phyloP scores from a whole-genome alignment of 1,140 invertebrate genomes.

The honey bee (Apis mellifera) region DNA sequence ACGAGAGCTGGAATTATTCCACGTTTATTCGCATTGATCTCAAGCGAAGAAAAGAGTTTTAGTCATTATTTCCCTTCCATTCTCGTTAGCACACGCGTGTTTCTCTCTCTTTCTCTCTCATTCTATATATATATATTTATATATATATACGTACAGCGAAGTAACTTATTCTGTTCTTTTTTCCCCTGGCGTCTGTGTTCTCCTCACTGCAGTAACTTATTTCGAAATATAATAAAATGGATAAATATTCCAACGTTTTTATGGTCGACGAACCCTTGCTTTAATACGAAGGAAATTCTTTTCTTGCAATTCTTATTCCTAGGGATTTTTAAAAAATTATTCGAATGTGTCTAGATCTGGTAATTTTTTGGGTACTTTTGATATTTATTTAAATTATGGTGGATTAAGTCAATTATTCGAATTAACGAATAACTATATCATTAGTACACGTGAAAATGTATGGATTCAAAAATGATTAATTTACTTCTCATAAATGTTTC shows the following conservation, averaged over 20 bases:
- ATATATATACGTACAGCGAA: too few relatives aligned
- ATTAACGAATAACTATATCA: too few relatives aligned
- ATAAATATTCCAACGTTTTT: not conserved
- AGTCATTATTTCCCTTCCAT: constrained; percentile 24
- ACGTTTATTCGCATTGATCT: not conserved
- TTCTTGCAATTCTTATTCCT: not conserved
- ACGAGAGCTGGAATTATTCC: not conserved
- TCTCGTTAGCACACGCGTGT: constrained; percentile 17
- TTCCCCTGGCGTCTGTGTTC: too few relatives aligned
- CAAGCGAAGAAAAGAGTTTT: not conserved
- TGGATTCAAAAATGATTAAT: too few relatives aligned
- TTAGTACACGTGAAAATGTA: too few relatives aligned
- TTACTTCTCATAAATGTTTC: too few relatives aligned
- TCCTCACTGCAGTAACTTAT: not conserved
- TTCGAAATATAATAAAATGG: not conserved
- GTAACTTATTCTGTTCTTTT: too few relatives aligned
- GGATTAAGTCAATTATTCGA: too few relatives aligned
- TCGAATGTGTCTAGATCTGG: not conserved
- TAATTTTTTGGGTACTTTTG: too few relatives aligned
- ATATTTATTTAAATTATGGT: too few relatives aligned
- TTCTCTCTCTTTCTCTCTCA: not conserved
- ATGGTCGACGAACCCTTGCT: not conserved
- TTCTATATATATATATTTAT: too few relatives aligned
- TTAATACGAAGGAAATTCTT: not conserved
- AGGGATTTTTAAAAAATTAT: not conserved